These are phyloP conservation scores for Salpingus planirostris DNA, from an alignment of 2,888 invertebrate genomes.

Conservation along the genomic window DNA sequence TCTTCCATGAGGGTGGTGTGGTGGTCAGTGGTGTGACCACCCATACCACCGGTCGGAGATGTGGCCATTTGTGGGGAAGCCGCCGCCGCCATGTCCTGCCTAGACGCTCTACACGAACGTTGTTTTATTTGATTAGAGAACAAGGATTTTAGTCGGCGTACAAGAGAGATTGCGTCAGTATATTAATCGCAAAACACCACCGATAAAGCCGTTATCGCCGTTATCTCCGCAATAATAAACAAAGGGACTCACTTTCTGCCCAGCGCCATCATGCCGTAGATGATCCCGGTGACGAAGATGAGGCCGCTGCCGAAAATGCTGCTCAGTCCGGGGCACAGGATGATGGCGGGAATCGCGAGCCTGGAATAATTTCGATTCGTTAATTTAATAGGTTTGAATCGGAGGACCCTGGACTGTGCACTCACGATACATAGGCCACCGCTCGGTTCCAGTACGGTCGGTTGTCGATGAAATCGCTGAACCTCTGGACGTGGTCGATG, in stretches of 20 bases:
- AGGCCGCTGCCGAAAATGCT: slow-evolving; percentile 82
- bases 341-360: slow-evolving; percentile 68
- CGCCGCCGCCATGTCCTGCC: slow-evolving; percentile 79
- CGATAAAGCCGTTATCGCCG: no score
- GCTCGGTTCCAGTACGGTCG: slow-evolving; percentile 89
- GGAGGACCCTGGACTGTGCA: slow-evolving; percentile 25
- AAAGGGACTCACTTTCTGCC: slow-evolving; percentile 80
- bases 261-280: slow-evolving; percentile 91
- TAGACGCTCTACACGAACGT: slow-evolving; percentile 82
- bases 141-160: slow-evolving; percentile 4
- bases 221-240: no score
- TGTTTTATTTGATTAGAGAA: slow-evolving; percentile 16
- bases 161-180: no score
- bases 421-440: slow-evolving; percentile 75
- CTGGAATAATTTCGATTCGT: slow-evolving; percentile 41
- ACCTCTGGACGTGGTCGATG: slow-evolving; percentile 83
- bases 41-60: slow-evolving; percentile 40
- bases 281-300: slow-evolving; percentile 78
- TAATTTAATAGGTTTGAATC: slow-evolving; percentile 1
- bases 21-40: slow-evolving; percentile 51
- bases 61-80: slow-evolving; percentile 57
- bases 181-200: no score
- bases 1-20: slow-evolving; percentile 85
- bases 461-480: slow-evolving; percentile 74
- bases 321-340: slow-evolving; percentile 64